Base-by-base conservation (phyloP, 1,140 invertebrate genomes). In the Papilio polyxenes region DNA sequence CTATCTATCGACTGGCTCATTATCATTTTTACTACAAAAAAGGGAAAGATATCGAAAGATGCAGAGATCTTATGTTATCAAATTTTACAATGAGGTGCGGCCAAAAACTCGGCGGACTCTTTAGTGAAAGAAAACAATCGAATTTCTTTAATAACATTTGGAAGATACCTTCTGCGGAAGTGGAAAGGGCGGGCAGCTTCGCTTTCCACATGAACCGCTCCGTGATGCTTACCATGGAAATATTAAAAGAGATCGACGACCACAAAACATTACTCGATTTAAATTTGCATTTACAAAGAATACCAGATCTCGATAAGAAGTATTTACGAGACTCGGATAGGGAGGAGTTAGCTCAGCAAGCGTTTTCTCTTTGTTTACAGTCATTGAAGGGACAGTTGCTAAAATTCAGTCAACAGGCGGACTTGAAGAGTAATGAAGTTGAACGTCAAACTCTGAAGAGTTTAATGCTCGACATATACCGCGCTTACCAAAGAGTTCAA, bases 101-200 rank as follows among this genome's bases (percentile, higher is more conserved):
- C n/a, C 95, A 95, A 84, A 95, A 96, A 80, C 95, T 98, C 84
- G 95, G 96, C 84, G 98, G 98, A 17, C 94, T 99, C 4, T 99
- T 99, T 92, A 95, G 96, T 75, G 98, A 98, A 80, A 95, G 97
- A 80, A 99, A 97, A 93, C 95, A 95, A 53, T 96, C 95, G 11
- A 98, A 99, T 92, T 98, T 99, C 87, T 99, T 99, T 88, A 98
- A 98, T 95, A 98, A 98, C 80, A 96, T 99, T 81, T 99, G 98
- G 98, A 95, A 98, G 83, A 98, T 98, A 89, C 98, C 98, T 6
- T 96, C 97, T 31, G 96, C 96, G 81, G 98, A 99, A 95, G 97
- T 99, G 51, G 98, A 99, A 88, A 95, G 98, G 69, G 97, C 98
- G 2, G 98, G 98, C 15, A 98, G 98, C 89, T 98, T 99, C 93